Percentiles rank a stretch among this genome's conserved stretches.
These are phyloP conservation scores for Coilia nasus DNA, from an alignment of 2,797 vertebrate species.

Conservation along the genomic window DNA sequence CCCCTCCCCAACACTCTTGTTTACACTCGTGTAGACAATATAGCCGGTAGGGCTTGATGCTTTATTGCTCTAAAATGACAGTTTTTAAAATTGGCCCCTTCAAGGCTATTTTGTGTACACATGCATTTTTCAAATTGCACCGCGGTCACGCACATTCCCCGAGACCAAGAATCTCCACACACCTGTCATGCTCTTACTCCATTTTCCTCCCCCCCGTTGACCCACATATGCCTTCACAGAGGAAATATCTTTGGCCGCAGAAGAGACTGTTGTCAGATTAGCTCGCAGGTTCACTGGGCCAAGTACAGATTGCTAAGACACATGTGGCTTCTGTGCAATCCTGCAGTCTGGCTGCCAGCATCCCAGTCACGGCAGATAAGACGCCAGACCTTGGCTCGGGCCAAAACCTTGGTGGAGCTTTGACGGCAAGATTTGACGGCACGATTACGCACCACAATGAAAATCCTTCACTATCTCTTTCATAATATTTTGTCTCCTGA, in stretches of 20 bases:
- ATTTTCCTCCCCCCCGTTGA: neutral
- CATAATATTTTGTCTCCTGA: slow-evolving; percentile 27
- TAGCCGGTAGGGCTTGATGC: neutral
- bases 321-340: slow-evolving; percentile 17
- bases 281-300: slow-evolving; percentile 18
- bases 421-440: slow-evolving; percentile 10
- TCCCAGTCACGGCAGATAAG: slow-evolving; percentile 10
- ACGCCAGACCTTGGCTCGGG: neutral
- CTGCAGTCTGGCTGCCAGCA: slow-evolving; percentile 3
- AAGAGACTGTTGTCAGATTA: slow-evolving; percentile 24
- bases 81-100: neutral
- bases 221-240: slow-evolving; percentile 13
- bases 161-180: slow-evolving; percentile 1
- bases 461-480: neutral
- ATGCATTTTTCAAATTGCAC: slow-evolving; percentile 23
- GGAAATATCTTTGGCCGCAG: slow-evolving; percentile 17
- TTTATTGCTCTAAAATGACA: slow-evolving; percentile 18
- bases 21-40: neutral
- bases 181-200: slow-evolving; percentile 6
- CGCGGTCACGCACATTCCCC: neutral
- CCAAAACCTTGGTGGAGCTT: neutral
- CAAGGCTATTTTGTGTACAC: neutral
- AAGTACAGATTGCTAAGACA: slow-evolving; percentile 21
- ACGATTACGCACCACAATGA: neutral
- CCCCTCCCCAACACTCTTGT: neutral